A percentile compares a stretch with the other conserved stretches of the same genome.
phyloP scores from a whole-genome alignment of 2,888 invertebrate species.

The Andrena bicolor region DNA sequence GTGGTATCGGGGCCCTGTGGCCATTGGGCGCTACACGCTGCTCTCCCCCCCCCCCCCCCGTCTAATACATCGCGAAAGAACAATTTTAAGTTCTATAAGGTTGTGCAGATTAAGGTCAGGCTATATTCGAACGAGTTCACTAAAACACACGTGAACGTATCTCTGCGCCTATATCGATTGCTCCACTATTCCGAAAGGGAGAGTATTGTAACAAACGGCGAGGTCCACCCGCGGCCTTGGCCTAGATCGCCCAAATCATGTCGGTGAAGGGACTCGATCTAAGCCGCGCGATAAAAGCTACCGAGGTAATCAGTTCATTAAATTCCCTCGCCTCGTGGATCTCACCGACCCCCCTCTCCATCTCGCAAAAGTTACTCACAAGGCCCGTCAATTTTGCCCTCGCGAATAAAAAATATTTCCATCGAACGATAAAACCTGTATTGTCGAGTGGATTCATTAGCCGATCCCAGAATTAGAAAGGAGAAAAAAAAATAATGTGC shows the following conservation, averaged over 20 bases:
- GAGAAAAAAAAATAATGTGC: conserved; percentile 70
- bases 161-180: neutral
- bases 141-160: conserved; percentile 3
- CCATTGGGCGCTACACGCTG: neutral
- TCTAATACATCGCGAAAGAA: neutral
- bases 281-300: neutral
- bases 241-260: conserved; percentile 65
- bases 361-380: neutral
- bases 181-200: conserved; percentile 50
- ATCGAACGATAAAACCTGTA: neutral
- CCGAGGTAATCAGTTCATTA: neutral
- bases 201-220: conserved; percentile 59
- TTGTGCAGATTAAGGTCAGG: too few relatives aligned
- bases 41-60: too few relatives aligned
- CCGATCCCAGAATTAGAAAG: neutral
- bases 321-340: neutral
- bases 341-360: neutral
- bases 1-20: conserved; percentile 21
- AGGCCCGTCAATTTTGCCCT: neutral
- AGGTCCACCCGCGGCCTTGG: conserved; percentile 66
- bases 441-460: neutral
- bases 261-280: conserved; percentile 49
- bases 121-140: neutral
- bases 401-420: neutral
- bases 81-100: neutral